Percentiles rank a stretch among this genome's conserved stretches.
Conservation (phyloP, 92 coral and sea anemone species). For the Ricordea florida region DNA sequence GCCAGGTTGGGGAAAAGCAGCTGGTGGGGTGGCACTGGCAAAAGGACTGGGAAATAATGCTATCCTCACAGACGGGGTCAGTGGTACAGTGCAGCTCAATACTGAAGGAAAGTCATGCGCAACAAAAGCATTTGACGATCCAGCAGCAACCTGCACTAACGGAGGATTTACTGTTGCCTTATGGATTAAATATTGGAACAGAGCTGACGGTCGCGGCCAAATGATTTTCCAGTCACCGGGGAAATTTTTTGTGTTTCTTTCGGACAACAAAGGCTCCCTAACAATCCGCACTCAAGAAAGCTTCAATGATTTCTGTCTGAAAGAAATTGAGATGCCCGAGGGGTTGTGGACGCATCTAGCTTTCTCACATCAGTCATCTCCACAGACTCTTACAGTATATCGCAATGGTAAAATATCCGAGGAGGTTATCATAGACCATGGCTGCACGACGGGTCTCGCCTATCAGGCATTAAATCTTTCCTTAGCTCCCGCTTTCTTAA, state of each 20-base stretch:
- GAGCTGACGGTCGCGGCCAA: not conserved
- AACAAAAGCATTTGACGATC: not conserved
- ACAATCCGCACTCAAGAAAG: not conserved
- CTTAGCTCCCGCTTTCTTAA: no score
- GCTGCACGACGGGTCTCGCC: no score
- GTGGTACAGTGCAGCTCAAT: not conserved
- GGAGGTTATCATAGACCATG: not conserved
- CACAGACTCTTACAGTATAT: not conserved
- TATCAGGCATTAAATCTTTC: no score
- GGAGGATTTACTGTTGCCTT: slow-evolving; percentile 3
- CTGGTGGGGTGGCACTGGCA: not conserved
- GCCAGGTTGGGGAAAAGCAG: not conserved
- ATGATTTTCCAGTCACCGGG: slow-evolving; percentile 6
- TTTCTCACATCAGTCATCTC: not conserved
- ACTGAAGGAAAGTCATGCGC: slow-evolving; percentile 4
- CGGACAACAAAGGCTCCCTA: not conserved
- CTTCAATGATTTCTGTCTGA: not conserved
- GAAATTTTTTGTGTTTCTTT: not conserved
- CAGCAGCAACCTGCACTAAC: not conserved
- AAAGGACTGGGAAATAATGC: no score
- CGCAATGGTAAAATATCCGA: not conserved
- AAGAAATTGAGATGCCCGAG: not conserved
- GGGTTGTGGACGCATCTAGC: slow-evolving; percentile 4
- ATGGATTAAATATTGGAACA: not conserved
- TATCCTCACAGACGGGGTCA: slow-evolving; percentile 11